Evolutionary conservation across 2,888 invertebrate genomes (phyloP), one percentile per base, ranked within the genome.

Genomic region (Marronus borbonicus): DNA sequence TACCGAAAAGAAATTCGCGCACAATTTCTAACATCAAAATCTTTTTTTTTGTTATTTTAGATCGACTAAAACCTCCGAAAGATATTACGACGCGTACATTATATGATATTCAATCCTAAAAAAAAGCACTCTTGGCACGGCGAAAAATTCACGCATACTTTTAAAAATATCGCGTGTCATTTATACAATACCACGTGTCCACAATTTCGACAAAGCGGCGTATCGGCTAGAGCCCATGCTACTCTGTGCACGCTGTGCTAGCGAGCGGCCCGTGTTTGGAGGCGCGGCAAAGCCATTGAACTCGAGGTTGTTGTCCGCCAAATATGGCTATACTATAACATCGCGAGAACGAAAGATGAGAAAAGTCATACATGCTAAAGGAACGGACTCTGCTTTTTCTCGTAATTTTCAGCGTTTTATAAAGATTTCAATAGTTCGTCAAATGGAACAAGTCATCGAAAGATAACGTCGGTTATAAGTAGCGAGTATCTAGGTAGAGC

Each of bases 271-370:
- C 81, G 80, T 83, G 84, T 84, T 84, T 85, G 85, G 85, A 87
- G 86, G 86, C 85, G 87, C 86, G 86, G 86, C 82, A 69, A 83
- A 87, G 88, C 84, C 88, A 86, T 86, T 88, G 88, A 88, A 88
- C 88, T 84, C 86, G 85, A 86, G 88, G 88, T 88, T 88, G 86
- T 86, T 88, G 86, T 88, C 88, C 87, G 87, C 88, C 88, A 85
- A 87, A 88, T 87, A 87, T 87, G 85, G 86, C 84, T 84, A 86
- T 82, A 44, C 44, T 60, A 55, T 58, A 58, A 74, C 60, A 74
- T 74, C 72, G 55, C 55, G 17, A 58, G 55, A 58, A 58, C 20
- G 55, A 58, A 58, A 58, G 55, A 58, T 20, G 83, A 84, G 82
- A 84, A 84, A 84, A 82, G 82, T 83, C 83, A 82, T 83, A 81